These are phyloP conservation scores for Anguilla anguilla DNA, from an alignment of 2,797 vertebrate genomes.

Conservation along the genomic window DNA sequence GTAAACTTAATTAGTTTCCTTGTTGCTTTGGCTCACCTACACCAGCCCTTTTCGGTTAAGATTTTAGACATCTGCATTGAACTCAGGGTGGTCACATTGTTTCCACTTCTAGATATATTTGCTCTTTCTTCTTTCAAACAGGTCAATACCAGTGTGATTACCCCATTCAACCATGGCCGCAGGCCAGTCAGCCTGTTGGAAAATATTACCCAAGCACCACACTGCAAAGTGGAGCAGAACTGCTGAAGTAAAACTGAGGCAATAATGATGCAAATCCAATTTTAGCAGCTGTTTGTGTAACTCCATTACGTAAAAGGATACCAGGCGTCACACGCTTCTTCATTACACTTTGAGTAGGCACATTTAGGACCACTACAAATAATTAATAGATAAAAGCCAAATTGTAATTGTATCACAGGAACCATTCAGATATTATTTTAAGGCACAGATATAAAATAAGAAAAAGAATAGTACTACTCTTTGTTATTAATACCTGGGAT, in stretches of 20 bases:
- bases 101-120: constrained; percentile 18
- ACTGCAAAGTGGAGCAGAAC: constrained; percentile 13
- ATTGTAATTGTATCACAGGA: too few relatives aligned
- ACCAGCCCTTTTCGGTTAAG: too few relatives aligned
- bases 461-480: too few relatives aligned
- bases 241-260: not conserved
- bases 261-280: not conserved
- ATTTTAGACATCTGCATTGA: too few relatives aligned
- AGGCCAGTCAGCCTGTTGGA: constrained; percentile 10
- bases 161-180: not conserved
- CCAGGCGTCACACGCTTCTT: not conserved
- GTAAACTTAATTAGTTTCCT: too few relatives aligned
- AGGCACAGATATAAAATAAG: too few relatives aligned
- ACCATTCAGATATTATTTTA: too few relatives aligned
- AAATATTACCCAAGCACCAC: constrained; percentile 22
- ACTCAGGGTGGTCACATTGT: not conserved
- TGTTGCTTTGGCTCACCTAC: too few relatives aligned
- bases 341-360: not conserved
- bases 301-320: too few relatives aligned
- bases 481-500: too few relatives aligned
- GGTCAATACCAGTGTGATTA: not conserved
- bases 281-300: not conserved
- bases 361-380: not conserved
- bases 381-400: too few relatives aligned
- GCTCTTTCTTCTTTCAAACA: constrained; percentile 18